Base-by-base conservation (phyloP, 2,797 vertebrate species). In the Esox lucius region DNA sequence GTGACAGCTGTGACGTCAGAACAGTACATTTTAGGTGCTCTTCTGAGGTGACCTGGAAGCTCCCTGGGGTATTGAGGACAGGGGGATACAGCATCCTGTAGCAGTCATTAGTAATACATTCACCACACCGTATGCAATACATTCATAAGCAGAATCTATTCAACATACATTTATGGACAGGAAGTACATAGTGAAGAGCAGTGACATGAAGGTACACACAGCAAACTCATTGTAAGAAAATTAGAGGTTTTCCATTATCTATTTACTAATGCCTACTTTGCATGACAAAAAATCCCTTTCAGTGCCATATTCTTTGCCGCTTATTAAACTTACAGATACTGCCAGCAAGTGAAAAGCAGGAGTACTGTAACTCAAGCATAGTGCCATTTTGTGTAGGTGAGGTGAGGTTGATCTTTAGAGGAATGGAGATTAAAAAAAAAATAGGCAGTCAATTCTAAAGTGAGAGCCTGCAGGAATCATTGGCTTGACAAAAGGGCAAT, bases 381-480 rank as follows among this genome's bases (percentile, higher is more conserved):
- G 76, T 85, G 82, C 22, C 61, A 59, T 84, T 88, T 80, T 78
- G 78, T 78, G 70, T 69, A 80, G 80, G 71, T 75, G 80, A 84
- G 68, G 31, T 31, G 75, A 81, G 79, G 80, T 71, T 76, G 70
- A 75, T 78, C 76, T 79, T 76, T 9, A n/a, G 66, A 69, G 48
- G 39, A n/a, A 74, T 68, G n/a, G 53, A 56, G 53, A 22, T 7
- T 42, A 42, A 42, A 4, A 19, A 56, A 8, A 74, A 68, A 80
- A 35, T 70, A 87, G 76, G 72, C 78, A 81, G 87, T 87, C 84
- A 81, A 80, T 76, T 83, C 75, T 67, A 73, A 75, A 81, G 80
- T 68, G 78, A 93, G 89, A 91, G 92, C 90, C 92, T 94, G 87
- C 91, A 92, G 90, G 78, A 94, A 95, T 94, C 91, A 92, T 89